A percentile compares a stretch with the other conserved stretches of the same genome.
phyloP scores from a whole-genome alignment of 2,888 invertebrate species.

The Protodeltote pygarga region DNA sequence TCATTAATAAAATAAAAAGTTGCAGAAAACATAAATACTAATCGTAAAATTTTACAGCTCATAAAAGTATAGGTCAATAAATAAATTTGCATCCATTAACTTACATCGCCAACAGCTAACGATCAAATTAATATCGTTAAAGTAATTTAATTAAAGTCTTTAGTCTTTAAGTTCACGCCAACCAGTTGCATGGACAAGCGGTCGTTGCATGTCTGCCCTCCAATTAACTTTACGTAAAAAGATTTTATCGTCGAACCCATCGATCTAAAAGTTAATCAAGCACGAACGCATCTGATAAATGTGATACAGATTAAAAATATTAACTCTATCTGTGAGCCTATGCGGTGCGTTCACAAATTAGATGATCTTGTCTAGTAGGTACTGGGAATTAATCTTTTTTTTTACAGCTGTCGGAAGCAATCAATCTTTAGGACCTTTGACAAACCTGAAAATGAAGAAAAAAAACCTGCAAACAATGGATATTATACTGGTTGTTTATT shows the following conservation, averaged over 20 bases:
- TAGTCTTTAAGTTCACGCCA: constrained; percentile 13
- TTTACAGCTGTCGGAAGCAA: constrained; percentile 10
- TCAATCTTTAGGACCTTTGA: constrained; percentile 2
- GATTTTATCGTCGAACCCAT: constrained; percentile 44
- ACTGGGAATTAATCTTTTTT: constrained; percentile 8
- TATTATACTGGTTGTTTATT: constrained; percentile 1
- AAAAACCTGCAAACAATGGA: too few species aligned
- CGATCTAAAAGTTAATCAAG: constrained; percentile 52
- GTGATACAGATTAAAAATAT: constrained; percentile 39
- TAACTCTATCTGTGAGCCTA: constrained; percentile 21
- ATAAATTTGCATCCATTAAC: background rate
- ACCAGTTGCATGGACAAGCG: constrained; percentile 22
- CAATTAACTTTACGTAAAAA: constrained; percentile 47
- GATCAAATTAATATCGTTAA: constrained; percentile 4
- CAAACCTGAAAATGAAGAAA: too few species aligned
- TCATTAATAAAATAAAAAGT: too few species aligned
- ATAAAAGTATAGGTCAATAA: too few species aligned
- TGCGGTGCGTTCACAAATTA: constrained; percentile 13
- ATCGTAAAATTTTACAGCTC: too few species aligned
- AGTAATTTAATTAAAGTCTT: constrained; percentile 24
- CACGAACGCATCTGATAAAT: constrained; percentile 34
- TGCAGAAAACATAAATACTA: too few species aligned
- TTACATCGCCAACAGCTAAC: constrained; percentile 11
- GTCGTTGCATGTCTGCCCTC: constrained; percentile 48
- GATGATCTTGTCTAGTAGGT: constrained; percentile 9